Conservation (phyloP, 1,140 invertebrate genomes). For the Heterodera schachtii region DNA sequence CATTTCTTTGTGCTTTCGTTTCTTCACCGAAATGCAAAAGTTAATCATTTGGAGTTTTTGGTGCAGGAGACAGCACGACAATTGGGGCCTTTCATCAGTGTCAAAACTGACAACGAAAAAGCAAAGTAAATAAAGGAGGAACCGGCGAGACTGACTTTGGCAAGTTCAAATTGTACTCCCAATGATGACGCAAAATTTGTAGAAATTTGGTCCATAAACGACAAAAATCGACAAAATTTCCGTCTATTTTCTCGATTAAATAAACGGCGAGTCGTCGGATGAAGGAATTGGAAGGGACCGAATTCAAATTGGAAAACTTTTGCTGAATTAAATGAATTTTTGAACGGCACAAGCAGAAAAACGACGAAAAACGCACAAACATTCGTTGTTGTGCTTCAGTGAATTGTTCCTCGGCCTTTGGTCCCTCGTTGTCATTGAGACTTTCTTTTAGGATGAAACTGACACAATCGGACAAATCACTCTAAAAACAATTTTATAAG, state of each 20-base stretch:
- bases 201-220: slow-evolving; percentile 46
- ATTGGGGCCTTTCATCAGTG: slow-evolving; percentile 69
- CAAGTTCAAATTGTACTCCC: slow-evolving; percentile 51
- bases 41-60: slow-evolving; percentile 96
- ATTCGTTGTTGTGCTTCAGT: not conserved
- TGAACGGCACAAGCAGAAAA: not conserved
- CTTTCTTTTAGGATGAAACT: slow-evolving; percentile 14
- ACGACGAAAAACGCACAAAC: slow-evolving; percentile 6
- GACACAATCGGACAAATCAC: slow-evolving; percentile 5
- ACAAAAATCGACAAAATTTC: slow-evolving; percentile 1
- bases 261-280: slow-evolving; percentile 29
- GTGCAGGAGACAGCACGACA: slow-evolving; percentile 84
- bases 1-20: slow-evolving; percentile 66
- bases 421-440: not conserved
- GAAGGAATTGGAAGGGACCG: slow-evolving; percentile 40
- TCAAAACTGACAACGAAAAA: slow-evolving; percentile 41
- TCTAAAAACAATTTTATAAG: too few relatives aligned
- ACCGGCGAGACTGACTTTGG: slow-evolving; percentile 40
- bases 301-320: slow-evolving; percentile 29
- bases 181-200: slow-evolving; percentile 22
- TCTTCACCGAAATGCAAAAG: slow-evolving; percentile 83
- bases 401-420: slow-evolving; percentile 1
- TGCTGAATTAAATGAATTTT: slow-evolving; percentile 19
- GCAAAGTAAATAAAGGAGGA: not conserved
- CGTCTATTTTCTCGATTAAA: slow-evolving; percentile 26